These are phyloP conservation scores for Drosophila watanabei DNA, from an alignment of 1,140 invertebrate species.

Conservation along the genomic window DNA sequence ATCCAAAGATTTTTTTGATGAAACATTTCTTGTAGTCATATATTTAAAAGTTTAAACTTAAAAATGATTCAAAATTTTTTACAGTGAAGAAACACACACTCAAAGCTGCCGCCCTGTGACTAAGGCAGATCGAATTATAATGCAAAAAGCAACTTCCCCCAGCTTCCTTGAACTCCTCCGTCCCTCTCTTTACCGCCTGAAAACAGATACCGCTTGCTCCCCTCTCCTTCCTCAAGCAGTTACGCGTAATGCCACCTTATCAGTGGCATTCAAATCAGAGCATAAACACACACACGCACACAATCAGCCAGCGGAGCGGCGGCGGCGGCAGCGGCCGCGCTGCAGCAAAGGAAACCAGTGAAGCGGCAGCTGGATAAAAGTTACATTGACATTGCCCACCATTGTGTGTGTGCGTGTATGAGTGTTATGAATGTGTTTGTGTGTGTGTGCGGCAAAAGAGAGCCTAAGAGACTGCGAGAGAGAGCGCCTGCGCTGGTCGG, in stretches of 20 bases:
- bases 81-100: slow-evolving; percentile 5
- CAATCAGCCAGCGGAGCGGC: slow-evolving; percentile 1
- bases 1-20: no score
- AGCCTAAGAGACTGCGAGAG: slow-evolving; percentile 25
- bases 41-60: background rate
- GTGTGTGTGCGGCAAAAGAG: slow-evolving; percentile 18
- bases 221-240: background rate
- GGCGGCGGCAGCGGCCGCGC: slow-evolving; percentile 13
- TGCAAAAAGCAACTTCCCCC: slow-evolving; percentile 32
- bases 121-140: slow-evolving; percentile 79
- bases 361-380: slow-evolving; percentile 82
- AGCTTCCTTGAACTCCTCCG: background rate
- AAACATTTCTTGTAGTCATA: no score
- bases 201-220: background rate
- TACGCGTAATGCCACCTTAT: slow-evolving; percentile 72
- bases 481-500: slow-evolving; percentile 56
- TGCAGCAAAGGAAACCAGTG: slow-evolving; percentile 75
- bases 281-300: slow-evolving; percentile 55
- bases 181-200: background rate
- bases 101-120: slow-evolving; percentile 43
- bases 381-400: slow-evolving; percentile 79
- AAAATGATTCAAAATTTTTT: background rate
- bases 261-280: slow-evolving; percentile 83
- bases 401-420: background rate
- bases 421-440: background rate